A percentile compares a stretch with the other conserved stretches of the same genome.
Evolutionary conservation across 2,888 invertebrate genomes (phyloP).

Genomic region (Macrosoma leucophasiata): DNA sequence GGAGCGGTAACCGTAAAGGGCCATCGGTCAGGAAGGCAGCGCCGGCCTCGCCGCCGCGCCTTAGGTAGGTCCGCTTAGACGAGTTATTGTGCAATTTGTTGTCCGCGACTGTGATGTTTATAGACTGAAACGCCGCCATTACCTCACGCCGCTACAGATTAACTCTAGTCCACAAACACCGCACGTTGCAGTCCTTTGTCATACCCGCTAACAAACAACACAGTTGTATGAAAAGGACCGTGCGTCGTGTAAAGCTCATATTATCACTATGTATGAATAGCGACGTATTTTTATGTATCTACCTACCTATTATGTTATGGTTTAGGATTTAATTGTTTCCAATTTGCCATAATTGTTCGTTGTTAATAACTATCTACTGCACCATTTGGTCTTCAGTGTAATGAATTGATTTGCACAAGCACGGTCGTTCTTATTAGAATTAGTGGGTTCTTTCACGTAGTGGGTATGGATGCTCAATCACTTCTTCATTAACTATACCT

Average conservation of each 20-base stretch:
- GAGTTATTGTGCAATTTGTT: constrained; percentile 73
- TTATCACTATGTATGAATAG: constrained; percentile 51
- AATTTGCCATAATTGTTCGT: constrained; percentile 67
- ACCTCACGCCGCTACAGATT: constrained; percentile 71
- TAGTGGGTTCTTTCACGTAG: constrained; percentile 46
- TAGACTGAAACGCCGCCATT: constrained; percentile 78
- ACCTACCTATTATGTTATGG: constrained; percentile 51
- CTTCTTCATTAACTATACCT: constrained; percentile 32
- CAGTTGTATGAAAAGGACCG: constrained; percentile 22
- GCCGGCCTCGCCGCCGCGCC: constrained; percentile 40
- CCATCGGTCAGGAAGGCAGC: constrained; percentile 46
- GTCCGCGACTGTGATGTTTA: constrained; percentile 81
- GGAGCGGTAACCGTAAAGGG: constrained; percentile 52
- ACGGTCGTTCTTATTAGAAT: constrained; percentile 55
- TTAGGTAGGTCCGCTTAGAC: constrained; percentile 50
- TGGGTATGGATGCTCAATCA: constrained; percentile 65
- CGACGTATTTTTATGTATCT: constrained; percentile 44
- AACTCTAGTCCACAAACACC: constrained; percentile 68
- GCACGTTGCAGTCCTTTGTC: constrained; percentile 40
- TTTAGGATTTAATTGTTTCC: constrained; percentile 57
- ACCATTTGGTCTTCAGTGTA: constrained; percentile 48
- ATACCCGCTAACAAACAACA: constrained; percentile 6
- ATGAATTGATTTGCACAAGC: constrained; percentile 55
- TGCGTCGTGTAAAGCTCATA: constrained; percentile 48
- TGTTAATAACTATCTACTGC: constrained; percentile 51